A percentile compares a stretch with the other conserved stretches of the same genome.
phyloP scores from a whole-genome alignment of 2,888 invertebrate species.

The Synanthedon andrenaeformis region DNA sequence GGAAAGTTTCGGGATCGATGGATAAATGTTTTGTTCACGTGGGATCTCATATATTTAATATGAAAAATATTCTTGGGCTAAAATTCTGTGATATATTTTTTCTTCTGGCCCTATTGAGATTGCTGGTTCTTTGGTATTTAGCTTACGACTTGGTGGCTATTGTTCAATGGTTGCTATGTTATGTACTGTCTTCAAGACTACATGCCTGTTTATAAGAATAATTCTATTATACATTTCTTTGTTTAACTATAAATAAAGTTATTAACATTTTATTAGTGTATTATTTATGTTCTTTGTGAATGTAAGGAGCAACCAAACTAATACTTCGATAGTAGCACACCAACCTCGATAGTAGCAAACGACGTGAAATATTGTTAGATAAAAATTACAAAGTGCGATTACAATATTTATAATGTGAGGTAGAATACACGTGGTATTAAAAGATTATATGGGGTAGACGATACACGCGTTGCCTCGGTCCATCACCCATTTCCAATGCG shows the following conservation, averaged over 20 bases:
- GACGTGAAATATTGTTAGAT: too few relatives aligned
- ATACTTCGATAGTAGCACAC: too few relatives aligned
- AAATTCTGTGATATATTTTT: slow-evolving; percentile 68
- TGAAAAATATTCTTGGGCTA: slow-evolving; percentile 30
- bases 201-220: slow-evolving; percentile 54
- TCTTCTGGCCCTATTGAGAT: slow-evolving; percentile 17
- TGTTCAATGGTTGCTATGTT: slow-evolving; percentile 36
- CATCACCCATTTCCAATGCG: too few relatives aligned
- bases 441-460: too few relatives aligned
- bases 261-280: slow-evolving; percentile 41
- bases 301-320: too few relatives aligned
- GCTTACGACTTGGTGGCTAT: slow-evolving; percentile 48
- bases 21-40: too few relatives aligned
- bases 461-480: too few relatives aligned
- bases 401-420: too few relatives aligned
- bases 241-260: slow-evolving; percentile 67
- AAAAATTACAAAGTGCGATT: too few relatives aligned
- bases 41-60: too few relatives aligned
- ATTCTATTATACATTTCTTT: slow-evolving; percentile 62
- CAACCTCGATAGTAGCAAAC: too few relatives aligned
- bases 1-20: not conserved
- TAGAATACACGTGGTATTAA: too few relatives aligned
- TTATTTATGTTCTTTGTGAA: slow-evolving; percentile 9
- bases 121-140: slow-evolving; percentile 25
- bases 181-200: slow-evolving; percentile 17